Conservation (phyloP, 1,140 invertebrate genomes). For the Contarinia nasturtii region DNA sequence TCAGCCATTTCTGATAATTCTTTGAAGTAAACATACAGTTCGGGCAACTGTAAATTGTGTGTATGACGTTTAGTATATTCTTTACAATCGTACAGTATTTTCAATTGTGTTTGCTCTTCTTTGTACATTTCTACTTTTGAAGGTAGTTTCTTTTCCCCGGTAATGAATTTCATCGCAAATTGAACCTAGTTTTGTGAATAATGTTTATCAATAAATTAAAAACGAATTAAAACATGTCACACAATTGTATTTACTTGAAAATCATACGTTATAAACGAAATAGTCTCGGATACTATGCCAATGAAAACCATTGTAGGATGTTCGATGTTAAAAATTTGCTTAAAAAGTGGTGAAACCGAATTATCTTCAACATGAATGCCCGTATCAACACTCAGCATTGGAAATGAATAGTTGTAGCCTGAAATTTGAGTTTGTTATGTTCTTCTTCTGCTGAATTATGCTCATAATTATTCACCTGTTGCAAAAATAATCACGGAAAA, state of each 20-base stretch:
- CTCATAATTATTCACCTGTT: too few relatives aligned
- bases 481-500: conserved; percentile 39
- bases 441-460: too few relatives aligned
- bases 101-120: conserved; percentile 22
- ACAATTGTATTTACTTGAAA: conserved; percentile 25
- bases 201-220: not conserved
- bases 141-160: conserved; percentile 20
- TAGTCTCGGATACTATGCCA: conserved; percentile 36
- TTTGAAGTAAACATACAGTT: conserved; percentile 6
- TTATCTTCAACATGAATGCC: conserved; percentile 33
- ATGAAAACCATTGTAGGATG: conserved; percentile 44
- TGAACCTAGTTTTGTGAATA: conserved; percentile 15
- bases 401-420: conserved; percentile 39
- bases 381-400: conserved; percentile 36
- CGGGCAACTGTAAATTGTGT: not conserved
- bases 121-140: conserved; percentile 22
- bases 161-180: conserved; percentile 16
- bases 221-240: not conserved
- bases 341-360: conserved; percentile 42
- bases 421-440: conserved; percentile 15
- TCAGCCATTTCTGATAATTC: conserved; percentile 9
- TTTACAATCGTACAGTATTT: not conserved
- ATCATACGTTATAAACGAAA: conserved; percentile 51
- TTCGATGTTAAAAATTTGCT: conserved; percentile 45
- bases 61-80: not conserved